These are phyloP conservation scores for Euzetes globulus DNA, from an alignment of 2,888 invertebrate species.

Conservation along the genomic window DNA sequence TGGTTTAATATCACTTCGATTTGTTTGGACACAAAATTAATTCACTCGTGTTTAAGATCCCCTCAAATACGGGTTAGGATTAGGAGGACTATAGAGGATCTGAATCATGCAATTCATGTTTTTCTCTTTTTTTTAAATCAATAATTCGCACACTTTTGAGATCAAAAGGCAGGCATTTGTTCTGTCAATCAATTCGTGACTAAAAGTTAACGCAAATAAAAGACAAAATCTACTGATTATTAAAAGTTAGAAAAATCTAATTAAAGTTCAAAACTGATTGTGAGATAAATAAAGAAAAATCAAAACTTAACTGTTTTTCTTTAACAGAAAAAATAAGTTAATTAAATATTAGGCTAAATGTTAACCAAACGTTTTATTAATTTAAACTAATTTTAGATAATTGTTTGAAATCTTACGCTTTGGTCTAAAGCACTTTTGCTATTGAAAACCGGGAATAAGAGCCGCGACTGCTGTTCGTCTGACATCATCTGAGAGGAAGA, in stretches of 20 bases:
- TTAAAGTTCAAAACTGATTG: neutral
- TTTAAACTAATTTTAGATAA: neutral
- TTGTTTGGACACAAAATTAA: too few species aligned
- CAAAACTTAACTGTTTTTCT: too few species aligned
- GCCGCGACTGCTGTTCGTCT: conserved; percentile 99
- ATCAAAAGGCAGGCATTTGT: neutral
- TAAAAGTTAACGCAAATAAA: too few species aligned
- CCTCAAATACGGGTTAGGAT: neutral
- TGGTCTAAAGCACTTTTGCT: conserved; percentile 99
- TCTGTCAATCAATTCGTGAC: neutral
- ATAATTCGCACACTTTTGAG: neutral
- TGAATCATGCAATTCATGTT: neutral
- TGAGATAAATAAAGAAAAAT: too few species aligned
- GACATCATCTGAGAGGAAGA: conserved; percentile 86
- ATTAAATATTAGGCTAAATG: too few species aligned
- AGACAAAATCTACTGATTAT: neutral
- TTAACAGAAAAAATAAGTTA: too few species aligned
- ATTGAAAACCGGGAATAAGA: conserved; percentile 99
- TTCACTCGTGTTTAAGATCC: neutral
- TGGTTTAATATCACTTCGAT: neutral
- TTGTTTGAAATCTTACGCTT: conserved; percentile 78
- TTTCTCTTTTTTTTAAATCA: too few species aligned
- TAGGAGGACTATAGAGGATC: conserved; percentile 14
- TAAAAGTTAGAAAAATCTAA: neutral
- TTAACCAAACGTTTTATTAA: neutral